Base-by-base conservation (phyloP, 2,797 vertebrate genomes). In the Artibeus lituratus region DNA sequence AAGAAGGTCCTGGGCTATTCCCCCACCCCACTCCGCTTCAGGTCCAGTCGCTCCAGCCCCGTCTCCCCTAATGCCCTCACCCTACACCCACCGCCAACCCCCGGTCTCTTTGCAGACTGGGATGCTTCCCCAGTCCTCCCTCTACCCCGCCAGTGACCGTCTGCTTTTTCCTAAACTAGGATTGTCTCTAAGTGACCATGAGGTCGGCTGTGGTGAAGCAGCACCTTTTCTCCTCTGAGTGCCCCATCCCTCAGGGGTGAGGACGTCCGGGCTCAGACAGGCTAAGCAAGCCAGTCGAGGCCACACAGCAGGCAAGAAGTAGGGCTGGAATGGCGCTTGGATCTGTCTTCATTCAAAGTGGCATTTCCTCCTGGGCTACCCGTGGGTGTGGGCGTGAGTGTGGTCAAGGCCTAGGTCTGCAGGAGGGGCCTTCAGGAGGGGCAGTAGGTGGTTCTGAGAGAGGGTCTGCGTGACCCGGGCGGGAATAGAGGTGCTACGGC, bases 121-220 rank as follows among this genome's bases (percentile, higher is more conserved):
- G 18, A 37, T 29, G 19, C 0, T 24, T 87, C 49, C 67, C 55
- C 18, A 9, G 5, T 47, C 35, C 42, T 57, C 78, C 24, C 47
- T 24, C 53, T 39, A 59, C 32, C 15, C 16, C 3, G 10, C 11
- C 44, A 51, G 18, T 44, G 76, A 55, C 21, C 10, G 9, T 44
- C 10, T 44, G 67, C 47, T 9, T 84, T 84, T 78, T 83, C 57
- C 42, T 91, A 76, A 83, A 83, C 47, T 6, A n/a, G 83, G n/a
- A 29, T 49, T 9, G 0, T 72, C 84, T 37, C 42, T 37, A 19
- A 55, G 18, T 18, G 70, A 84, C 69, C 49, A 2, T 3, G 35
- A 47, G n/a, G 35, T 26, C 69, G 67, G 8, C 24, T 70, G 22
- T 80, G 21, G 49, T 74, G 70, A 94, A 82, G 55, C 37, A 15